Conservation (phyloP, 92 coral and sea anemone species). For the Desmophyllum pertusum region DNA sequence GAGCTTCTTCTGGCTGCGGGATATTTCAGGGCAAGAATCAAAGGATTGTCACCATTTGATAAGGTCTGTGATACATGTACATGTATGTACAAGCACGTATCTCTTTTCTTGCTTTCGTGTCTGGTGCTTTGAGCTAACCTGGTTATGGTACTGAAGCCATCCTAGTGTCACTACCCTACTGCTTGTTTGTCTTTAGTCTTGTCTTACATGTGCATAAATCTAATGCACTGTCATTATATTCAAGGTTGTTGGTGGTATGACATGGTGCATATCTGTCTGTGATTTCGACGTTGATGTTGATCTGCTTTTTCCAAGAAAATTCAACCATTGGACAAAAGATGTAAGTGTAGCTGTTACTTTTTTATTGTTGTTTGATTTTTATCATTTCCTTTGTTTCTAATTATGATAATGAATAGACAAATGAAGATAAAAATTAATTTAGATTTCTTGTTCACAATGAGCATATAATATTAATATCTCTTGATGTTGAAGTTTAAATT, state of each 20-base stretch:
- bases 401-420: too few species aligned
- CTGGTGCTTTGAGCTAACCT: not conserved
- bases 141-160: not conserved
- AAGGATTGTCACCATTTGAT: slow-evolving; percentile 96
- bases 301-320: slow-evolving; percentile 94
- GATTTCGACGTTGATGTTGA: slow-evolving; percentile 98
- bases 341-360: slow-evolving; percentile 50
- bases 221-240: slow-evolving; percentile 2
- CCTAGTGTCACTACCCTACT: too few species aligned
- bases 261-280: slow-evolving; percentile 98
- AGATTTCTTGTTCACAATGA: too few species aligned
- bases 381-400: too few species aligned
- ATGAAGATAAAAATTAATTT: too few species aligned
- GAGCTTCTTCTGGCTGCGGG: slow-evolving; percentile 98
- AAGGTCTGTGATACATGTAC: slow-evolving; percentile 61
- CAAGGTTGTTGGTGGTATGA: slow-evolving; percentile 99
- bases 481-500: not conserved
- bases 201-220: too few species aligned
- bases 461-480: too few species aligned
- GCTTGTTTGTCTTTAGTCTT: not conserved
- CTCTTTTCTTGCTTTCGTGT: not conserved
- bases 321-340: slow-evolving; percentile 99
- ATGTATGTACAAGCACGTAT: not conserved
- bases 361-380: not conserved
- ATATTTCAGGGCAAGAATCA: slow-evolving; percentile 97